phyloP scores from a whole-genome alignment of 1,140 invertebrate genomes.

The Zaprionus davidi region DNA sequence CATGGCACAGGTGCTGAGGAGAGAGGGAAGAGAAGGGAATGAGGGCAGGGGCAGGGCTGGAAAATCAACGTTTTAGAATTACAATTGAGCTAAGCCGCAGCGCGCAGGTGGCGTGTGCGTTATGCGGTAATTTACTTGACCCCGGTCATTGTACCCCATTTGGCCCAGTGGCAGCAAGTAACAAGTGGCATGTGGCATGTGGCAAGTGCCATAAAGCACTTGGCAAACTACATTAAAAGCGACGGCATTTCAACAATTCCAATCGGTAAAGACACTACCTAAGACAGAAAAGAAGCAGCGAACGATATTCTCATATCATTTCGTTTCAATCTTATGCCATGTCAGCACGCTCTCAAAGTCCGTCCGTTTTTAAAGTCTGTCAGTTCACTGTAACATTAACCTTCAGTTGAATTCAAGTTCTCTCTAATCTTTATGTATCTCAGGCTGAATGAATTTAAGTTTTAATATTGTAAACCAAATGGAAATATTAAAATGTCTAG shows the following conservation, averaged over 20 bases:
- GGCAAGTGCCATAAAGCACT: slow-evolving; percentile 4
- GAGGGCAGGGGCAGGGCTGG: neutral
- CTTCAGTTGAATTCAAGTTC: neutral
- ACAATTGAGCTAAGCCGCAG: neutral
- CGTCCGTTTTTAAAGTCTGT: neutral
- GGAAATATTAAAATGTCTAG: neutral
- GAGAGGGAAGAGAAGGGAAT: neutral
- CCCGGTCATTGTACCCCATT: slow-evolving; percentile 43
- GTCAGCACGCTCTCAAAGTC: neutral
- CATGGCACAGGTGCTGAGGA: slow-evolving; percentile 39
- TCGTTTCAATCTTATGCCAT: neutral
- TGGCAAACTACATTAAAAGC: neutral
- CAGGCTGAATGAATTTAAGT: neutral
- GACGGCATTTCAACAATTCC: slow-evolving; percentile 1
- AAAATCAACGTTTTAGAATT: slow-evolving; percentile 11
- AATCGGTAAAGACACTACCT: neutral
- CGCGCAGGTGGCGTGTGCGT: slow-evolving; percentile 38
- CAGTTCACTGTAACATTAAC: neutral
- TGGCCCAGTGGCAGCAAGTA: slow-evolving; percentile 22
- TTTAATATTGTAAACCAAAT: too few relatives aligned
- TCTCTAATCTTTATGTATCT: neutral
- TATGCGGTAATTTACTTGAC: slow-evolving; percentile 59
- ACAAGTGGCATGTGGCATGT: slow-evolving; percentile 6
- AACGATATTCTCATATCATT: neutral
- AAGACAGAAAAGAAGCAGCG: neutral